Base-by-base conservation (phyloP, 2,888 invertebrate genomes). In the Phorcus lineatus region DNA sequence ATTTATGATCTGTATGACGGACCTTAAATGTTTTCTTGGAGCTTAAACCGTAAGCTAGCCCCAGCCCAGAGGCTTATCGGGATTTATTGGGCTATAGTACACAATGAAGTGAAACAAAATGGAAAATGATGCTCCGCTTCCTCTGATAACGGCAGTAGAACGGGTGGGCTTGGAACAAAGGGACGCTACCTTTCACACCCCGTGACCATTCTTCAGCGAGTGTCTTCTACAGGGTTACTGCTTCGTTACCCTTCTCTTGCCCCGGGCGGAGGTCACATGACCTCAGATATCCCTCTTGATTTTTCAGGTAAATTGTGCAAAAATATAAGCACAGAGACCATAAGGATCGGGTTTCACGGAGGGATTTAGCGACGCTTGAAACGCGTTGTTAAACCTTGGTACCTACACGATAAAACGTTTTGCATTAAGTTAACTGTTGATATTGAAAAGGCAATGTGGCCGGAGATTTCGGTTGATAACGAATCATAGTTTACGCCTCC, bases 71-170 rank as follows among this genome's bases (percentile, higher is more conserved):
- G 28, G 28, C 28, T 62, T 28, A 16, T 17, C 24, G 16, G 24
- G 62, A 28, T 62, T 62, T 28, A 28, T 62, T 24, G 11, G 28
- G 28, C 62, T 28, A 24, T 28, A 16, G 28, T 28, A 62, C 24
- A 62, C 62, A 62, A 62, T 62, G 62, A 28, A 28, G 62, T 28
- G 62, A 62, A 62, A 62, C 62, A 62, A 62, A 62, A 62, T 62
- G 11, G 62, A 62, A 62, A 62, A 62, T 62, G 13, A 62, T 62
- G 62, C 62, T 62, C 28, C 28, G 62, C 13, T 62, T 62, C 28
- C 24, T 28, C 24, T 24, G 62, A 22, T 62, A 62, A 62, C 62
- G 62, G 62, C 28, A 28, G 24, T 13, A 22, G 28, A 62, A 62
- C 62, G 62, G 62, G 62, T 62, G 62, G 62, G 7, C 28, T 28